These are phyloP conservation scores for Rhopalosiphum padi DNA, from an alignment of 1,140 invertebrate species.

Conservation along the genomic window DNA sequence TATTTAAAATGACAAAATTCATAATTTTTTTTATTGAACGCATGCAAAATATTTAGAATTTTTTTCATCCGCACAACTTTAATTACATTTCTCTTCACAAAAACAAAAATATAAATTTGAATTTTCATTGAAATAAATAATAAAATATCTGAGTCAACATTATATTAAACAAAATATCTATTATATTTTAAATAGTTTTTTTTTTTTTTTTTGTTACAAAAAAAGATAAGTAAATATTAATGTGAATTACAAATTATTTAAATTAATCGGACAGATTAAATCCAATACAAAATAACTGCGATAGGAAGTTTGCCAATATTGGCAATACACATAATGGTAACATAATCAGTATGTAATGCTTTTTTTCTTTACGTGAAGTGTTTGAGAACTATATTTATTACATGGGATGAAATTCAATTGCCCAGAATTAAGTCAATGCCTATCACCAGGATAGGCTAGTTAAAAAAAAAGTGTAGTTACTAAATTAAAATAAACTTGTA, in stretches of 20 bases:
- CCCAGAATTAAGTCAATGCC: conserved; percentile 14
- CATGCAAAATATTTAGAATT: neutral
- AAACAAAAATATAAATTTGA: conserved; percentile 10
- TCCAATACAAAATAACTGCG: neutral
- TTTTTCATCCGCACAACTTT: neutral
- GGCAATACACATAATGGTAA: conserved; percentile 48
- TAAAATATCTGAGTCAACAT: neutral
- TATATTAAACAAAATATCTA: neutral
- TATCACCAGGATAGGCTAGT: neutral
- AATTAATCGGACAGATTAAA: neutral
- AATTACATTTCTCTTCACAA: neutral
- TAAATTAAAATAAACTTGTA: conserved; percentile 50
- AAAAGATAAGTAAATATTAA: neutral
- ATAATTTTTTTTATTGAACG: neutral
- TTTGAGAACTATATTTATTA: neutral
- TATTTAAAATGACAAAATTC: neutral
- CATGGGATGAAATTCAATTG: neutral
- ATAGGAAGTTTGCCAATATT: neutral
- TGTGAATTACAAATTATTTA: conserved; percentile 9
- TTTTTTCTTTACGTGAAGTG: neutral
- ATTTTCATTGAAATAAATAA: neutral
- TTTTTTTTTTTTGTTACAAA: neutral
- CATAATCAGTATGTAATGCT: conserved; percentile 3
- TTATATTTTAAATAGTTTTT: neutral
- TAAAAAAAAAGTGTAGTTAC: conserved; percentile 1